phyloP scores from a whole-genome alignment of 2,888 invertebrate genomes.

The Lasioglossum villosulum region DNA sequence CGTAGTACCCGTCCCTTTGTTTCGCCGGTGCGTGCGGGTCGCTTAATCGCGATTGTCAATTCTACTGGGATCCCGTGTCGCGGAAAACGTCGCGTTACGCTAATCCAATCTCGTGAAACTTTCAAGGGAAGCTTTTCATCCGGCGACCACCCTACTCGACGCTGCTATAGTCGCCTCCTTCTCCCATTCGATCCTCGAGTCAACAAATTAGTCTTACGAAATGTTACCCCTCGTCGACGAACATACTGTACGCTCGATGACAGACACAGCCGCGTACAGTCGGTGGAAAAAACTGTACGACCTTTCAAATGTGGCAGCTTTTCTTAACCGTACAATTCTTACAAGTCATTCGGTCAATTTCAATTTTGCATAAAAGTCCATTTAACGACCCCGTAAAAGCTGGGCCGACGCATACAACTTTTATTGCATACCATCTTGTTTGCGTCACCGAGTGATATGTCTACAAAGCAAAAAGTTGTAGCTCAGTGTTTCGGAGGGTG shows the following conservation, averaged over 20 bases:
- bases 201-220: slow-evolving; percentile 23
- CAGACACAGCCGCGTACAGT: not conserved
- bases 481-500: not conserved
- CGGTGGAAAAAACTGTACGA: not conserved
- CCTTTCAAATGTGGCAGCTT: not conserved
- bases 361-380: not conserved
- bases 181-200: slow-evolving; percentile 8
- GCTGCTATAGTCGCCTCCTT: not conserved
- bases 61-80: not conserved
- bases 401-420: not conserved
- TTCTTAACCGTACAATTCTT: not conserved
- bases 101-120: slow-evolving; percentile 28
- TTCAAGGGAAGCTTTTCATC: slow-evolving; percentile 17
- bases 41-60: slow-evolving; percentile 47
- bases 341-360: not conserved
- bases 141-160: not conserved
- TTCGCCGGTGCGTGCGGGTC: slow-evolving; percentile 22
- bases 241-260: not conserved
- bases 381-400: not conserved
- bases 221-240: not conserved
- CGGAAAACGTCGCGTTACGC: slow-evolving; percentile 7
- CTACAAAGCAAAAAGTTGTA: not conserved
- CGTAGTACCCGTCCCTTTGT: slow-evolving; percentile 32
- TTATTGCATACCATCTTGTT: not conserved
- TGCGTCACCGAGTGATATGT: not conserved